phyloP scores from a whole-genome alignment of 2,888 invertebrate genomes.

The Drymonia ruficornis region DNA sequence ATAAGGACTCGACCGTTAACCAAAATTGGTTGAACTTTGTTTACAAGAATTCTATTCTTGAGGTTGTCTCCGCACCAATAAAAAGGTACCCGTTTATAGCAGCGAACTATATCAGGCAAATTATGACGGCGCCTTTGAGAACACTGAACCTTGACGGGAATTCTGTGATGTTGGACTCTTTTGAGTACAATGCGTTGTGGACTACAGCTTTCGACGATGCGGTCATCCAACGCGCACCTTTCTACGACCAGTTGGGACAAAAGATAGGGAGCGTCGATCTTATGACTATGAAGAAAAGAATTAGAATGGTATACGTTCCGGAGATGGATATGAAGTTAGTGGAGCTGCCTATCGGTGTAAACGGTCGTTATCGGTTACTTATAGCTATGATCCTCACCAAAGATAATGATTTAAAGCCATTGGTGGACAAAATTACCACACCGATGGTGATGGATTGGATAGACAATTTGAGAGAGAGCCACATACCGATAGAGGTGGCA shows the following conservation, averaged over 20 bases:
- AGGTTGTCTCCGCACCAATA: slow-evolving; percentile 22
- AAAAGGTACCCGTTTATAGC: slow-evolving; percentile 20
- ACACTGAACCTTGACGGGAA: slow-evolving; percentile 26
- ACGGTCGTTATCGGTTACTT: slow-evolving; percentile 16
- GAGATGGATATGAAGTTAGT: slow-evolving; percentile 11
- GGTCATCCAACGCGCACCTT: slow-evolving; percentile 16
- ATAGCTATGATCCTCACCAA: slow-evolving; percentile 9
- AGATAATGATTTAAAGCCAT: neutral
- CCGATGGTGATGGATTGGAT: slow-evolving; percentile 13
- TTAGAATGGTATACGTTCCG: slow-evolving; percentile 8
- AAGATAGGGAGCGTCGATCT: slow-evolving; percentile 23
- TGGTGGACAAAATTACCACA: neutral
- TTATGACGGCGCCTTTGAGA: slow-evolving; percentile 6
- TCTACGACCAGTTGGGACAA: slow-evolving; percentile 19
- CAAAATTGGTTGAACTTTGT: slow-evolving; percentile 21
- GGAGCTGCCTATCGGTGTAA: slow-evolving; percentile 20
- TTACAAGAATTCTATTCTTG: slow-evolving; percentile 17
- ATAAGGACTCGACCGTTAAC: slow-evolving; percentile 22
- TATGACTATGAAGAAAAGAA: slow-evolving; percentile 22
- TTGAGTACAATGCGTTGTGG: slow-evolving; percentile 16
- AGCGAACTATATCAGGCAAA: slow-evolving; percentile 17
- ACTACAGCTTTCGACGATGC: slow-evolving; percentile 18
- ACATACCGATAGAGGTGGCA: slow-evolving; percentile 18
- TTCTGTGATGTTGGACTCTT: slow-evolving; percentile 26
- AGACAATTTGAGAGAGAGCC: slow-evolving; percentile 10